Evolutionary conservation across 2,113 vertebrate species (phyloP).

Genomic region (Peucedramus taeniatus): DNA sequence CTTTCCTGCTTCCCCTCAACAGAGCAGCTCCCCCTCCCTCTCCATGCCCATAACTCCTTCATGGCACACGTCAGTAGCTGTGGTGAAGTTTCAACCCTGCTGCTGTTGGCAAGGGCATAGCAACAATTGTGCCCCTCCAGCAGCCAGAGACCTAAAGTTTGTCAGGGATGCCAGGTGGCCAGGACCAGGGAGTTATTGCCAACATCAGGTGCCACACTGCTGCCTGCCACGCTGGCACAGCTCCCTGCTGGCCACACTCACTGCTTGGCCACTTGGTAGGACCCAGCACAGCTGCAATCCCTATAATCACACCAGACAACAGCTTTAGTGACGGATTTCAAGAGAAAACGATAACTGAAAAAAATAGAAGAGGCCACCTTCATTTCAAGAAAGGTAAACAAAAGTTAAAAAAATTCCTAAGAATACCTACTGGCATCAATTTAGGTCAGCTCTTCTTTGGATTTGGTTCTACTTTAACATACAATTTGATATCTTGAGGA

Average conservation of each 20-base stretch:
- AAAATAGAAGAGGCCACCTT: neutral
- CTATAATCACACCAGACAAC: neutral
- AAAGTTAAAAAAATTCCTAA: neutral
- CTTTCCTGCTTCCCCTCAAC: neutral
- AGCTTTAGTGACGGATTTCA: neutral
- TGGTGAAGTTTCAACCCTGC: neutral
- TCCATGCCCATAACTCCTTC: neutral
- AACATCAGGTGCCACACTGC: neutral
- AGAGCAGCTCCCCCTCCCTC: neutral
- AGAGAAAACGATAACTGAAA: neutral
- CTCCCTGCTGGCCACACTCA: neutral
- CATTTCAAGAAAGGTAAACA: neutral
- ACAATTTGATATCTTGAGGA: neutral
- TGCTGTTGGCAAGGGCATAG: neutral
- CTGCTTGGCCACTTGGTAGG: neutral
- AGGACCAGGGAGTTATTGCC: neutral
- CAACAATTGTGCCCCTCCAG: neutral
- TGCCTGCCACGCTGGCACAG: neutral
- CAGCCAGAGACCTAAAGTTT: rapidly evolving
- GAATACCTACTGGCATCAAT: neutral
- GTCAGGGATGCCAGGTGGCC: rapidly evolving
- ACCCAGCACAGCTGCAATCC: neutral
- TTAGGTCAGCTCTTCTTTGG: neutral
- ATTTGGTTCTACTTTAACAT: neutral
- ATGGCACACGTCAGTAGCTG: neutral